Evolutionary conservation across 2,888 invertebrate species (phyloP), one percentile per base, ranked within the genome.

Genomic region (Spialia ferax): DNA sequence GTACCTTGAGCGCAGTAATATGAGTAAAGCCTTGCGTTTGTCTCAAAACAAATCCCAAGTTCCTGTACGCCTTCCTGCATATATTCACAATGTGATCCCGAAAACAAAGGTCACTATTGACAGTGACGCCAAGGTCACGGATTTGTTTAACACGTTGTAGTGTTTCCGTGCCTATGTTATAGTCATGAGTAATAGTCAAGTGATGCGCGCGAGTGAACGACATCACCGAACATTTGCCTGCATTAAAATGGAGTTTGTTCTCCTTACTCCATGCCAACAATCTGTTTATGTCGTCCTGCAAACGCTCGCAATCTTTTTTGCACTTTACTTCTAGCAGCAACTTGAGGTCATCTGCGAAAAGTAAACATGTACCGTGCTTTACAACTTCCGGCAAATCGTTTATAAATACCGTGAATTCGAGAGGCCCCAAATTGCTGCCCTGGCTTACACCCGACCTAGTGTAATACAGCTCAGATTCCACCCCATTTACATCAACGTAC

Each of bases 391-490:
- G 45, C 8, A 45, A 18, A 8, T 45, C 45, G n/a, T 45, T 45
- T 11, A 45, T 18, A 4, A 45, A 13, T 7, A 45, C 15, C 8
- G 15, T 15, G 18, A 45, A 45, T 15, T 60, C 60, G 5, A 67
- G 20, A 10, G 64, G 61, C 1, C 69, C 64, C 15, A 65, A 38
- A 29, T 65, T 65, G 15, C 62, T 65, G 11, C 57, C 69, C 35
- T 69, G 65, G 32, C 69, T 62, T 11, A 65, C 62, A 8, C 61
- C 65, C 10, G 65, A 69, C 15, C 54, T 56, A 11, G 57, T 52
- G 20, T 55, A 60, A 57, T 62, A 69, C n/a, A 54, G 26, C 11
- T 45, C 62, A 11, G 69, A 69, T 2, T 22, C 45, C 15, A 26
- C n/a, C 2, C 52, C 65, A 10, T 55, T 59, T 15, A 55, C 65